Evolutionary conservation across 2,113 vertebrate species (phyloP), one percentile per base, ranked within the genome.

Genomic region (Cygnus buccinator): DNA sequence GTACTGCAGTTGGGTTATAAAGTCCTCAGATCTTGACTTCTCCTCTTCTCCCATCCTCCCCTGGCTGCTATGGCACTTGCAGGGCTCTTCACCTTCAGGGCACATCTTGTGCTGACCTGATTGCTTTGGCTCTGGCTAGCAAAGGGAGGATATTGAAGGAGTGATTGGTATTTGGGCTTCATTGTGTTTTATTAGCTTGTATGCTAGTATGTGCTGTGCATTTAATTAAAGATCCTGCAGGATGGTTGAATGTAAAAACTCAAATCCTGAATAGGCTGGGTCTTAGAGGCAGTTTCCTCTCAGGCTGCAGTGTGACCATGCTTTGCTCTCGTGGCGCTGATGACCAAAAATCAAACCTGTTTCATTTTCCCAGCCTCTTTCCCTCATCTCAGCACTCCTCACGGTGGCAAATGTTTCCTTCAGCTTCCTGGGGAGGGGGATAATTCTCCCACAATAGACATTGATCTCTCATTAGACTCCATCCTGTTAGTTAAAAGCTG

Each of bases 401-500:
- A 82, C n/a, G 57, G 80, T 50, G 61, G 92, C 82, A 93, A 93
- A 84, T 83, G 57, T 89, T 78, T 91, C 86, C 71, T 91, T 91
- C 7, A 76, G 88, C 77, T 87, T 95, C 96, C 97, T 89, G 48
- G 78, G 54, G 89, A 90, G 91, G 59, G 55, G 58, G 48, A 93
- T 94, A 94, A 96, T 97, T 92, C 84, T 96, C 58, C 48, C 35
- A 77, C 89, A 94, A 94, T 84, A 94, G 68, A 58, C 87, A 91
- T 48, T 83, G 93, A 94, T 94, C 90, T 92, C 91, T 97, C 94
- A 95, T 97, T 97, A 97, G 87, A 77, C 86, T 95, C 94, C 97
- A 96, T 95, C 96, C 96, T 91, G 81, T 95, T 96, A 83, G 84
- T 97, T 97, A 96, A 97, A 94, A 97, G 95, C 96, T 89, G 87